Evolutionary conservation across 2,888 invertebrate species (phyloP).

Genomic region (Eurytoma californica): DNA sequence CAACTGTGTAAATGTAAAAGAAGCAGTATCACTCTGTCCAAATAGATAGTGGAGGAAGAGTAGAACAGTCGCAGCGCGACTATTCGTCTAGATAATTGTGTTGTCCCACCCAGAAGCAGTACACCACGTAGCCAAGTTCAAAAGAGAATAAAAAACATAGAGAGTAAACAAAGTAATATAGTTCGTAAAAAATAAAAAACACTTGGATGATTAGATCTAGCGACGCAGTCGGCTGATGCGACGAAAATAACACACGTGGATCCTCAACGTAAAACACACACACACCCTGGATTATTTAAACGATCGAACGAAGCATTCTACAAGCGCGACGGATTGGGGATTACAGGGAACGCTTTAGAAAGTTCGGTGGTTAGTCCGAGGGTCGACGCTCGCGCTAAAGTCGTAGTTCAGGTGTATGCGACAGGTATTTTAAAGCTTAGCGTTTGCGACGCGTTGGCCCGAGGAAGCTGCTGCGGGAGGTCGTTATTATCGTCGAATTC

Average conservation of each 20-base stretch:
- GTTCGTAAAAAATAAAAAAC: not conserved
- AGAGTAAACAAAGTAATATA: not conserved
- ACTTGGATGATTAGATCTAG: slow-evolving; percentile 12
- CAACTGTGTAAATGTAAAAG: no score
- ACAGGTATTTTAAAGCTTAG: not conserved
- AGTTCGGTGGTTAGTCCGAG: slow-evolving; percentile 23
- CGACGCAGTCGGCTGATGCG: not conserved
- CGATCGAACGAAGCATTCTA: slow-evolving; percentile 25
- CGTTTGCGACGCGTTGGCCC: not conserved
- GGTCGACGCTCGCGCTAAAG: slow-evolving; percentile 6
- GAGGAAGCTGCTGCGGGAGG: not conserved
- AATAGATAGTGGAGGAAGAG: no score
- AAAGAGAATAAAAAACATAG: slow-evolving; percentile 4
- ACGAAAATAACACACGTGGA: slow-evolving; percentile 21
- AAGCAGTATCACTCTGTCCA: no score
- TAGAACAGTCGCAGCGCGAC: no score
- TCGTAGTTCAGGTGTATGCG: not conserved
- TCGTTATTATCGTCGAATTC: slow-evolving; percentile 42
- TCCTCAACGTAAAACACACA: no score
- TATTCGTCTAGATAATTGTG: no score
- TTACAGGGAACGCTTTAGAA: slow-evolving; percentile 49
- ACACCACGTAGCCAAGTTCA: not conserved
- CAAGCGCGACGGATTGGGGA: slow-evolving; percentile 30
- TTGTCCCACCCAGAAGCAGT: not conserved
- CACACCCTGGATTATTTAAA: slow-evolving; percentile 19